Conservation (phyloP, 2,113 vertebrate species). For the Scatophagus argus region DNA sequence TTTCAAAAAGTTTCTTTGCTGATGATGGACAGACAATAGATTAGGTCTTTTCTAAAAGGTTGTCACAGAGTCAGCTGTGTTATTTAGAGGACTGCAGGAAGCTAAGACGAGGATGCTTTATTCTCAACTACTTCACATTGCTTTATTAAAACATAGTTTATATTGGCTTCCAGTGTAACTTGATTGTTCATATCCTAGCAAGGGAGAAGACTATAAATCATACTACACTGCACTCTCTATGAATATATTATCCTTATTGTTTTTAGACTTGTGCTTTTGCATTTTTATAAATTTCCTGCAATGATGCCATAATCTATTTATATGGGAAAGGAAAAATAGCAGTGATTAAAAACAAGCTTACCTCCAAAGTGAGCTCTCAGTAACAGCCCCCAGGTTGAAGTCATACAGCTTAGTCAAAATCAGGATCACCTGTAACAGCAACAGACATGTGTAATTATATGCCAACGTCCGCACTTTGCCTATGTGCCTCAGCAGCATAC, state of each 20-base stretch:
- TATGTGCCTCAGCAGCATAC: conserved; percentile 11
- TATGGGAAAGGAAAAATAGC: conserved; percentile 27
- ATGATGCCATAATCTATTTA: conserved; percentile 32
- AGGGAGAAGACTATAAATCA: conserved; percentile 74
- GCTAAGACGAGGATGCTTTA: conserved; percentile 49
- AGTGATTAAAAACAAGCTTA: conserved; percentile 72
- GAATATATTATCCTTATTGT: conserved; percentile 76
- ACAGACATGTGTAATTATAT: conserved; percentile 55
- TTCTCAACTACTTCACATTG: conserved; percentile 53
- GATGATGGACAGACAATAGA: conserved; percentile 59
- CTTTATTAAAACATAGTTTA: conserved; percentile 81
- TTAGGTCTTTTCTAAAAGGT: conserved; percentile 31
- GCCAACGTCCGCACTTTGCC: conserved; percentile 11
- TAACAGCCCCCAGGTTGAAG: conserved; percentile 96
- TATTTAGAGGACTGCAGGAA: conserved; percentile 56
- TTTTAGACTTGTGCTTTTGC: conserved; percentile 51
- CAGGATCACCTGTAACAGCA: conserved; percentile 90
- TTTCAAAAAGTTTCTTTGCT: conserved; percentile 26
- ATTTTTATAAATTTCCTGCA: conserved; percentile 64
- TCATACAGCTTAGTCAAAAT: conserved; percentile 97
- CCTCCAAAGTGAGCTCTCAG: conserved; percentile 98
- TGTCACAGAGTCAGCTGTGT: conserved; percentile 35
- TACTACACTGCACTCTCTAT: conserved; percentile 47
- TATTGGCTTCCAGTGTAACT: conserved; percentile 67
- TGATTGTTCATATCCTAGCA: conserved; percentile 72